Evolutionary conservation across 2,113 vertebrate genomes (phyloP), one percentile per base, ranked within the genome.

Genomic region (Chaenocephalus aceratus): DNA sequence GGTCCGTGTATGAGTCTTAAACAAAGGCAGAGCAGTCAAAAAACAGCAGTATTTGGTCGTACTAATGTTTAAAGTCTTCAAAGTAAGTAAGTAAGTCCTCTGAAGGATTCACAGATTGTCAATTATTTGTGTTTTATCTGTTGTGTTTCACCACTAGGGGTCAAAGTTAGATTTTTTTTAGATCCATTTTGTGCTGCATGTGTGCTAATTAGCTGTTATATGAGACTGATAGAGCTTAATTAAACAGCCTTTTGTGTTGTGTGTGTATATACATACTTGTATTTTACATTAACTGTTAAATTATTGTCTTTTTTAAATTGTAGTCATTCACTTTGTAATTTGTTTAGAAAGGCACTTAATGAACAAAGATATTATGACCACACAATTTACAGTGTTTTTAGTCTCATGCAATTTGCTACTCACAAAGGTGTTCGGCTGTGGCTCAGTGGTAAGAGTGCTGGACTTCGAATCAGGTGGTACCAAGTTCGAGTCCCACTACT

Each of bases 131-230:
- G 45, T 4, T 15, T 52, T 36, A 10, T 58, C 10, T 1, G 23
- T 11, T 34, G n/a, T 7, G 45, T 14, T n/a, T 51, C 79, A 71
- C 82, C 80, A 83, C 56, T 21, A 21, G 21, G 21, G 21, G 21
- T 3, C 61, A 83, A 51, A 64, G 64, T 59, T 57, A 65, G 21
- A 62, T 44, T 44, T 53, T 62, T 62, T 65, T 64, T 41, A 30
- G 3, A 60, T 34, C 16, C 11, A 52, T 13, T 3, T 18, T 36
- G 6, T 48, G 23, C 5, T 10, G 30, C 30, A 30, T 30, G 30
- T 30, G 6, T 41, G 36, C 36, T 41, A 7, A 0, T 53, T 26
- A 10, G 3, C 44, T 53, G 14, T 14, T 45, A 8, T 51, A 18
- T 60, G 18, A 15, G 15, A 6, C 30, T 7, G 14, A 70, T 41